Evolutionary conservation across 2,113 vertebrate genomes (phyloP).

Genomic region (Elanus axillaris): DNA sequence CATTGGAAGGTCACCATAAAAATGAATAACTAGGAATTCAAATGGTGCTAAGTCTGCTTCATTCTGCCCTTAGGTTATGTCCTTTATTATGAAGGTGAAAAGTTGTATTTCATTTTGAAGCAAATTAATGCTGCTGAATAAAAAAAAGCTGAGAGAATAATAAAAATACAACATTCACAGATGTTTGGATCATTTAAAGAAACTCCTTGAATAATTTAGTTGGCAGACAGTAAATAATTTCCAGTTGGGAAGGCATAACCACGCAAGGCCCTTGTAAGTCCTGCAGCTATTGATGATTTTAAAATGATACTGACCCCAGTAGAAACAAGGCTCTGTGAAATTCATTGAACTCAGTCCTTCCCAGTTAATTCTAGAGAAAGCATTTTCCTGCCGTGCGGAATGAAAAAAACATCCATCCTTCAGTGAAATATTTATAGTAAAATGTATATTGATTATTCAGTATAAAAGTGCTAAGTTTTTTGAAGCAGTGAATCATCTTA

Average conservation of each 20-base stretch:
- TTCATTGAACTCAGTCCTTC: not conserved
- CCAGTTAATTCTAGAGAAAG: not conserved
- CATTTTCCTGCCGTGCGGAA: not conserved
- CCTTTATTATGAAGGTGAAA: not conserved
- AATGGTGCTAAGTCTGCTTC: not conserved
- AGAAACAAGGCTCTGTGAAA: not conserved
- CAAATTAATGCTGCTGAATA: not conserved
- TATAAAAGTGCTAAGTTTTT: not conserved
- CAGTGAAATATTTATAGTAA: not conserved
- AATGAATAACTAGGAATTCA: not conserved
- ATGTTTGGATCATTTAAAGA: not conserved
- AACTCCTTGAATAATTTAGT: not conserved
- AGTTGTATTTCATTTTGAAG: not conserved
- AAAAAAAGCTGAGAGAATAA: not conserved
- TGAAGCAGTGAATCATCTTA: not conserved
- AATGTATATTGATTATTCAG: slow-evolving; percentile 36
- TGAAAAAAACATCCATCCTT: not conserved
- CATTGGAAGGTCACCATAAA: not conserved
- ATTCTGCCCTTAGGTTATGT: not conserved
- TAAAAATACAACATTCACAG: not conserved
- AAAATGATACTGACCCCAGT: not conserved
- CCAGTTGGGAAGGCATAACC: not conserved
- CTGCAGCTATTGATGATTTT: not conserved
- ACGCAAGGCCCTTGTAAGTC: not conserved
- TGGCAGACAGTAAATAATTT: not conserved